Evolutionary conservation across 2,113 vertebrate species (phyloP), one percentile per base, ranked within the genome.

Genomic region (Oncorhynchus gorbuscha): DNA sequence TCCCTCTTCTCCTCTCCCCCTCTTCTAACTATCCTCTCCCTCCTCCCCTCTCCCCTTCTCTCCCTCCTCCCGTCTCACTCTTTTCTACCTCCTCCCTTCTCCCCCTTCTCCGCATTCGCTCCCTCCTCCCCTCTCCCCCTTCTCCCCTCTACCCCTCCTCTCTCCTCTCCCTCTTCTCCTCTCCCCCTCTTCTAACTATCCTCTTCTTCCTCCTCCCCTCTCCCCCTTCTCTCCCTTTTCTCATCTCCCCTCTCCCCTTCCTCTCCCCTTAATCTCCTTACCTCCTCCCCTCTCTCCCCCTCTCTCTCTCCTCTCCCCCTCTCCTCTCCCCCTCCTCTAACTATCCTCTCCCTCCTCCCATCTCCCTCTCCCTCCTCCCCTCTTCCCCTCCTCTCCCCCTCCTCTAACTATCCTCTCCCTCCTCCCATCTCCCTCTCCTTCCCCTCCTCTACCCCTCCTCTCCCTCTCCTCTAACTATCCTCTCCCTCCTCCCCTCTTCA

Each of bases 341-440:
- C 30, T 49, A 28, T 2, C 71, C 58, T 78, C 30, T 66, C 48
- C 18, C 69, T 64, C 28, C 62, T 69, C 58, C 70, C 22, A 13
- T 28, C 0, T 78, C 3, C 24, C 20, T 4, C 4, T 0, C 70
- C 79, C 61, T 1, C 20, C 70, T n/a, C 30, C 1, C 14, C 6
- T n/a, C 8, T 26, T 1, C 26, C 24, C 1, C 1, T 14, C 28
- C 1, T 28, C 28, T 32, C 13, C 45, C 1, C 20, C 7, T 64
- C 55, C 11, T 65, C 22, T 70, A 14, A 30, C 18, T 18, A 13
- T 45, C 14, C 30, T 8, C 5, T 72, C 30, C 28, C 73, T 75
- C 73, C 77, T 69, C 82, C 26, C 26, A 28, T 81, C 51, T 70
- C 76, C 81, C 49, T 73, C 55, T 73, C 51, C 65, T 69, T 0